These are phyloP conservation scores for Microdon myrmicae DNA, from an alignment of 2,888 invertebrate genomes.

Conservation along the genomic window DNA sequence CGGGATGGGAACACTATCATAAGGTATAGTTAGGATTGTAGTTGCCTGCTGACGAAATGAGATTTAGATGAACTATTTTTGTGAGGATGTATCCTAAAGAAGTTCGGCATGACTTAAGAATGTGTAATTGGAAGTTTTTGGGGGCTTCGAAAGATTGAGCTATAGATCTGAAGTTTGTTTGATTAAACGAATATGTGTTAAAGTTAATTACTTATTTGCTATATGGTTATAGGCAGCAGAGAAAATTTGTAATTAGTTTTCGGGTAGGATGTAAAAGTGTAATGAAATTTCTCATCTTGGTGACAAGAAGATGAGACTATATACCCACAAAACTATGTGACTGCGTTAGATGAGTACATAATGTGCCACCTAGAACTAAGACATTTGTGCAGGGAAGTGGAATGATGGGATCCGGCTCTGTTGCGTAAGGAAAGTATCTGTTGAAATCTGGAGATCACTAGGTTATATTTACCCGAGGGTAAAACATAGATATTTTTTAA, in stretches of 20 bases:
- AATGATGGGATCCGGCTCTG: too few relatives aligned
- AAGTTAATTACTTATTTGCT: constrained; percentile 30
- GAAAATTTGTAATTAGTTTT: constrained; percentile 40
- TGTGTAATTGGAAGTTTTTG: constrained; percentile 37
- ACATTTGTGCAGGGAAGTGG: too few relatives aligned
- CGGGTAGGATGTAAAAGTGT: background rate
- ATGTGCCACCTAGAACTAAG: too few relatives aligned
- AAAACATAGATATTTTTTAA: too few relatives aligned
- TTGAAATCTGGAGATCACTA: too few relatives aligned
- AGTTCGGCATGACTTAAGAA: constrained; percentile 21
- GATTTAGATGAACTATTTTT: constrained; percentile 42
- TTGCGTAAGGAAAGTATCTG: too few relatives aligned
- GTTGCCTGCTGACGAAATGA: constrained; percentile 26
- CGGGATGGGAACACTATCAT: constrained; percentile 18
- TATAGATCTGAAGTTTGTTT: constrained; percentile 37
- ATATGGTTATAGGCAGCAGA: constrained; percentile 8
- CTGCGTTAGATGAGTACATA: too few relatives aligned
- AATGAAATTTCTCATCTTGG: too few relatives aligned
- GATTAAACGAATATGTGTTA: constrained; percentile 37
- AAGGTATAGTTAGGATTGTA: constrained; percentile 19
- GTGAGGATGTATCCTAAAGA: constrained; percentile 9
- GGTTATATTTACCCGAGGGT: too few relatives aligned
- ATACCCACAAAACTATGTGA: too few relatives aligned
- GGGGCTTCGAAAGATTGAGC: constrained; percentile 39
- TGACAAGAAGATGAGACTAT: too few relatives aligned